phyloP scores from a whole-genome alignment of 2,113 vertebrate genomes.

The Percina caprodes region DNA sequence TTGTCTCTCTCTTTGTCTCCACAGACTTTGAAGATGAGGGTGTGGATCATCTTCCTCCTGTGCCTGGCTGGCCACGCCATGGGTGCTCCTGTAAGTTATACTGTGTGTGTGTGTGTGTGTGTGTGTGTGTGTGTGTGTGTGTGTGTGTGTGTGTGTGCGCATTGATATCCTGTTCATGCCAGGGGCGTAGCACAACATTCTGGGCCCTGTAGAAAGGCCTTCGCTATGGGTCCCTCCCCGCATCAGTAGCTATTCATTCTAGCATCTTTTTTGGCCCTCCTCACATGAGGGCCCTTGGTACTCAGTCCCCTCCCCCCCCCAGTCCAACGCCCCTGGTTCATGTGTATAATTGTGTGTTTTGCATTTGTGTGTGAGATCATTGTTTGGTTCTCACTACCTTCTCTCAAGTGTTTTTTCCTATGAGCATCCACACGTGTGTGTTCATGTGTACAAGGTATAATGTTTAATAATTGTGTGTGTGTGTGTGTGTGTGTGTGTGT shows the following conservation, averaged over 20 bases:
- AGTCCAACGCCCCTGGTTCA: neutral
- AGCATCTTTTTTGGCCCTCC: too few relatives aligned
- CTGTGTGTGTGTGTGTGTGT: conserved; percentile 1
- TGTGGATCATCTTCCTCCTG: conserved; percentile 94
- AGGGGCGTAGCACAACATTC: too few relatives aligned
- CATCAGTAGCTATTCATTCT: too few relatives aligned
- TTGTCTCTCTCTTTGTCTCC: conserved; percentile 57
- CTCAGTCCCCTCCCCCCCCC: too few relatives aligned
- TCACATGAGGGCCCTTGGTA: too few relatives aligned
- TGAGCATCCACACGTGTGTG: neutral
- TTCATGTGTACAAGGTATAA: neutral
- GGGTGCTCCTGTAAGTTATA: conserved; percentile 91
- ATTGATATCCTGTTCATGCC: too few relatives aligned
- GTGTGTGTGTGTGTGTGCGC: conserved; percentile 13
- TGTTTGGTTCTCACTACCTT: conserved; percentile 6
- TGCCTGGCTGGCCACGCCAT: conserved; percentile 94
- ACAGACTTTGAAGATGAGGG: conserved; percentile 90
- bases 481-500: conserved; percentile 11
- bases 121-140: conserved; percentile 4
- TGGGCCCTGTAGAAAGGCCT: too few relatives aligned
- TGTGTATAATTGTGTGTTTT: neutral
- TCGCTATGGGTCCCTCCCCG: too few relatives aligned
- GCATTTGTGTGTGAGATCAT: neutral
- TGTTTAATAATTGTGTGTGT: conserved; percentile 4
- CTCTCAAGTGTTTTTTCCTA: neutral